These are phyloP conservation scores for Mamestra configurata DNA, from an alignment of 1,140 invertebrate species.

Conservation along the genomic window DNA sequence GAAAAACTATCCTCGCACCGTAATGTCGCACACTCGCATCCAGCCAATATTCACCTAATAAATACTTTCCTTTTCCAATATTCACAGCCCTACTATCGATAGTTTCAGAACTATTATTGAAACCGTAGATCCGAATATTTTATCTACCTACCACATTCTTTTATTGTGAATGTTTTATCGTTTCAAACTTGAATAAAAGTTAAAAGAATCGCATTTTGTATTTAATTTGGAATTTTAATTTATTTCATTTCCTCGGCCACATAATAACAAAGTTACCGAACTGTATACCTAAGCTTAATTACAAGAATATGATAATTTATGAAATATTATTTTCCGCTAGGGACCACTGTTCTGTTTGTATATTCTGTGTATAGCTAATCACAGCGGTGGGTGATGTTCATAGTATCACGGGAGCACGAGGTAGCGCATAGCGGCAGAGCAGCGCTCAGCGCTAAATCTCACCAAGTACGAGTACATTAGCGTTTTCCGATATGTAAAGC, in stretches of 20 bases:
- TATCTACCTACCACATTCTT: conserved; percentile 51
- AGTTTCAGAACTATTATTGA: conserved; percentile 78
- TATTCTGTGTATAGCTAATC: not conserved
- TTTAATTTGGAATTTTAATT: conserved; percentile 17
- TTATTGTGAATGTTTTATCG: conserved; percentile 55
- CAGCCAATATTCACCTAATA: conserved; percentile 82
- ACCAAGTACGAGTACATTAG: conserved; percentile 76
- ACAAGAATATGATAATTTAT: conserved; percentile 45
- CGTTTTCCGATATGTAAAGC: conserved; percentile 85
- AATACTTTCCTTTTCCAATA: conserved; percentile 78
- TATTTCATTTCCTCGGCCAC: conserved; percentile 1
- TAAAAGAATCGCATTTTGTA: conserved; percentile 32
- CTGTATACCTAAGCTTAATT: conserved; percentile 35
- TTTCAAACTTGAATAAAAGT: not conserved
- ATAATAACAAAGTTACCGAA: conserved; percentile 34
- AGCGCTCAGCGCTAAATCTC: conserved; percentile 74
- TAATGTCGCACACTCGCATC: conserved; percentile 78
- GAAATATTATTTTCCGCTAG: conserved; percentile 39
- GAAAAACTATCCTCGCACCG: conserved; percentile 73
- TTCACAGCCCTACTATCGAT: conserved; percentile 72
- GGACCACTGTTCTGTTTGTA: conserved; percentile 10
- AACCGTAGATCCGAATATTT: conserved; percentile 72
- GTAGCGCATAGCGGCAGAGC: conserved; percentile 44
- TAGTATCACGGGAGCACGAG: not conserved
- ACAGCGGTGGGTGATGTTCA: not conserved